Evolutionary conservation across 2,113 vertebrate species (phyloP), one percentile per base, ranked within the genome.

Genomic region (Coregonus clupeaformis): DNA sequence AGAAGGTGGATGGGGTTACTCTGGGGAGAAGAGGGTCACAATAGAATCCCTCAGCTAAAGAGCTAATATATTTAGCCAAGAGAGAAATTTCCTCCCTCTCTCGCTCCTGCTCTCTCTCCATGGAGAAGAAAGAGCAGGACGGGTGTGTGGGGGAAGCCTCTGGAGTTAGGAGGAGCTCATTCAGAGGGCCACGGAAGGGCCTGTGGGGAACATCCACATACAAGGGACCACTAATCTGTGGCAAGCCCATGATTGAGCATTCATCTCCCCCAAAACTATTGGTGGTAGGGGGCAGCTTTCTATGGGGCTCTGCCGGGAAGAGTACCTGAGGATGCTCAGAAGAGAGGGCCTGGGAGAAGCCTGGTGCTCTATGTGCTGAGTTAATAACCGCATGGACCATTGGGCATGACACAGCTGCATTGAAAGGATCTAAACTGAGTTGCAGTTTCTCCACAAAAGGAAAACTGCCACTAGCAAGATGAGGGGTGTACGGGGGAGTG

Each of bases 141-240:
- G 90, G 89, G 77, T 92, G 92, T 80, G 91, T 91, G 11, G 93
- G 93, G 0, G 94, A 95, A 62, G 93, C 91, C 68, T 94, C 94
- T 0, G 94, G 93, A 30, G 94, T 95, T 29, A 95, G 88, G n/a
- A 94, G 82, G n/a, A 94, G 82, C 64, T 92, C 92, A 65, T 94
- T 92, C 0, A 91, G 93, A 69, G 92, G 82, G 80, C 87, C 80
- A 27, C 68, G 68, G 69, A 71, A 66, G 2, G 75, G 64, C 13
- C 71, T 62, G 62, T 77, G 75, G 68, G 93, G 92, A 24, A 94
- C 90, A 0, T 94, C 92, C 66, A 95, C 88, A 64, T 91, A 95
- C 42, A 95, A 89, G 25, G 94, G 93, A 1, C 91, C 90, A 66
- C 88, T 87, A 74, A 94, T 88, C 81, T 93, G 90, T 36, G 93